Percentiles rank a stretch among this genome's conserved stretches.
phyloP scores from a whole-genome alignment of 2,797 vertebrate genomes.

The Rhinogobio ventralis region DNA sequence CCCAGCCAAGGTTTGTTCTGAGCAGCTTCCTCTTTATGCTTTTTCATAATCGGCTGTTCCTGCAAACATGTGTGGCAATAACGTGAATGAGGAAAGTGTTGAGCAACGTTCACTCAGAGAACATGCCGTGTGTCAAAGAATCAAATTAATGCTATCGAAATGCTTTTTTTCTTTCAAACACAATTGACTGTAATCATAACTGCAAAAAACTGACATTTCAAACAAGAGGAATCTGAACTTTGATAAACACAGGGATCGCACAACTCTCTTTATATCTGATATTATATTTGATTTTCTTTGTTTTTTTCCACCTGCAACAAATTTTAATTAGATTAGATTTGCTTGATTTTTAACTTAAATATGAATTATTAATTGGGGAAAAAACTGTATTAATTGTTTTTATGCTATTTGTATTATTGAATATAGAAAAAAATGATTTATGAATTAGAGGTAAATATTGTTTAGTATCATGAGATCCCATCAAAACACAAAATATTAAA shows the following conservation, averaged over 20 bases:
- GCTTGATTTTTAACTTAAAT: too few species aligned
- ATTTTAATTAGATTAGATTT: too few species aligned
- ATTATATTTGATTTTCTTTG: too few species aligned
- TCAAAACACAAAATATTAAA: background rate
- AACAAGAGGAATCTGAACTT: too few species aligned
- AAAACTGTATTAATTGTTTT: too few species aligned
- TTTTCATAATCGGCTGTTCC: background rate
- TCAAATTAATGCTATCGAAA: background rate
- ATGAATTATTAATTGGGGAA: too few species aligned
- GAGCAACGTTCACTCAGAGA: fast-evolving
- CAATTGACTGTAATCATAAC: background rate
- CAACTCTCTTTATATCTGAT: too few species aligned
- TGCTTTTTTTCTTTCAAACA: too few species aligned
- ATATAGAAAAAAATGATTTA: background rate
- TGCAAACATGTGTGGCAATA: background rate
- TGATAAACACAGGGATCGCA: too few species aligned
- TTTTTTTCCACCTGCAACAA: too few species aligned
- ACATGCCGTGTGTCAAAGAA: too few species aligned
- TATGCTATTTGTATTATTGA: background rate
- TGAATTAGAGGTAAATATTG: background rate
- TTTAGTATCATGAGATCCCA: background rate
- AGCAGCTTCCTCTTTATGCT: background rate
- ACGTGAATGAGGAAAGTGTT: background rate
- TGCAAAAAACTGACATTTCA: background rate
- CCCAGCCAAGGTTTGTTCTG: conserved; percentile 76